Base-by-base conservation (phyloP, 2,888 invertebrate genomes). In the Ecliptopera silaceata region DNA sequence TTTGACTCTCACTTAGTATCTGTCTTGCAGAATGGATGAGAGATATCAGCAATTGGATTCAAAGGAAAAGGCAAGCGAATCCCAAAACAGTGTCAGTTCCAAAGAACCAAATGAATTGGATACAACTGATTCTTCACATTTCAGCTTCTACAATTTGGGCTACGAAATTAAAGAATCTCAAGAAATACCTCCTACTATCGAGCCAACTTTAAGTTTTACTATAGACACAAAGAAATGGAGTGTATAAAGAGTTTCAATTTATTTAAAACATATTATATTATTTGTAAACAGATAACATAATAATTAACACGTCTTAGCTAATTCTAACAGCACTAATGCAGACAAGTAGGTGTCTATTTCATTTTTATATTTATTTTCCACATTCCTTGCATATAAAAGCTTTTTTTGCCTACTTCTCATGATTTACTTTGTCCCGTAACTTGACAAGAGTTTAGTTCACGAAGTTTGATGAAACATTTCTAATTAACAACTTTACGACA, bases 181-280 rank as follows among this genome's bases (percentile, higher is more conserved):
- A 32, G 47, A 58, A 32, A 56, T 56, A 32, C 44, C 45, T 12
- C 79, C 82, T 2, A 75, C 75, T 0, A 64, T 81, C 51, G 78
- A 82, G 29, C 80, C 81, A 0, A 74, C 83, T n/a, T 50, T 65
- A 0, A 76, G 59, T 59, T 70, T 65, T 13, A 83, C 82, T 1
- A 66, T 81, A 1, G 74, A 78, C 26, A 56, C 71, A 4, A 77
- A 66, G 65, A 32, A 58, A 57, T 45, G 66, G 65, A 11, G 48
- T 74, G 12, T 20, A 31, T 39, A 36, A 47, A n/a, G 4, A 18
- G 11, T 3, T 17, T 44, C 11, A 34, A 45, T 26, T 6, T 42
- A 26, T 26, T 42, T 12, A 8, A 41, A 42, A 18, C 39, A 3
- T 38, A 1, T 20, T 1, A 4, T 42, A 41, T 20, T 41, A 22